Evolutionary conservation across 2,888 invertebrate species (phyloP).

Genomic region (Torymus tubicola): DNA sequence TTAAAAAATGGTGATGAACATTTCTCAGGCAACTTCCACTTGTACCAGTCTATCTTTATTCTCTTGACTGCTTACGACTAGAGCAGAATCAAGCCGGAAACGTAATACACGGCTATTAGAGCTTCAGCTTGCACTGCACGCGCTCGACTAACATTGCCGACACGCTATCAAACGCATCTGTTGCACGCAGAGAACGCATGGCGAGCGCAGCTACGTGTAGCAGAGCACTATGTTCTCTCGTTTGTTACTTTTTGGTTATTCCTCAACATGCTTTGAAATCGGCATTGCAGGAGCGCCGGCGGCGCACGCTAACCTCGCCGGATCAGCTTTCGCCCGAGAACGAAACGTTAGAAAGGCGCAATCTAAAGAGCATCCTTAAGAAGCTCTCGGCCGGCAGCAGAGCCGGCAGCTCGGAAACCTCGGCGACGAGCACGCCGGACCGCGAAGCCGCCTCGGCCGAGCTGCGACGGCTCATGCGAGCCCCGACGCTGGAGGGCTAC

Average conservation of each 20-base stretch:
- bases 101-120: no score
- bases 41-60: no score
- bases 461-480: conserved; percentile 84
- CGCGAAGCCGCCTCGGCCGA: conserved; percentile 78
- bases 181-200: no score
- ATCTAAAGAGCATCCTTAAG: conserved; percentile 90
- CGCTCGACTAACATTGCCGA: no score
- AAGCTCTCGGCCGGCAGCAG: conserved; percentile 87
- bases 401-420: conserved; percentile 71
- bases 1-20: no score
- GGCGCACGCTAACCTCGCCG: conserved; percentile 56
- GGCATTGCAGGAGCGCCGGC: conserved; percentile 53
- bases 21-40: no score
- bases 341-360: conserved; percentile 88
- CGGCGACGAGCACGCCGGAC: conserved; percentile 70
- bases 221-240: background rate
- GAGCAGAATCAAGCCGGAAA: no score
- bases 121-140: no score
- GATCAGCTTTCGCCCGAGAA: conserved; percentile 81
- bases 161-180: no score
- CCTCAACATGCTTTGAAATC: conserved; percentile 27
- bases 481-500: conserved; percentile 92
- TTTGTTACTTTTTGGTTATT: background rate
- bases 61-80: no score
- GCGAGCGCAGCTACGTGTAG: no score